Evolutionary conservation across 2,113 vertebrate species (phyloP).

Genomic region (Pluvialis apricaria): DNA sequence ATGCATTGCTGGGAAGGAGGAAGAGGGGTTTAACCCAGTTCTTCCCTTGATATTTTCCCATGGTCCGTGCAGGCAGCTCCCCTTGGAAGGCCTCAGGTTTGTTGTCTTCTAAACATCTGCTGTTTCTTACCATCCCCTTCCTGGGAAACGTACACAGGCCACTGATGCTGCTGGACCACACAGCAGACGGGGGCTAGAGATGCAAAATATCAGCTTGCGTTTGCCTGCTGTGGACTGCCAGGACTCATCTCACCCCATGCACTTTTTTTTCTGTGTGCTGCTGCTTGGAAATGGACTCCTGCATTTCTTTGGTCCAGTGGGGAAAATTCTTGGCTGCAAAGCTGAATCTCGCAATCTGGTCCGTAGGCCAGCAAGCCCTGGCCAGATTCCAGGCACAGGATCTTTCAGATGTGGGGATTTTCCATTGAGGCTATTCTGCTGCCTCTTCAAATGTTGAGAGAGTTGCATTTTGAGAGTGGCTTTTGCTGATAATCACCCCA

Average conservation of each 20-base stretch:
- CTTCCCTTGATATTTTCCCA: neutral
- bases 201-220: neutral
- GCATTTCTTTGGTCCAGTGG: conserved; percentile 12
- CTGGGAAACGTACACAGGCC: neutral
- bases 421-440: neutral
- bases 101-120: neutral
- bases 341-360: neutral
- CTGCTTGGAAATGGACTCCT: neutral
- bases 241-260: neutral
- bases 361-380: neutral
- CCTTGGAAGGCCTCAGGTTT: neutral
- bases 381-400: neutral
- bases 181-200: neutral
- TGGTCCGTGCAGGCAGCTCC: neutral
- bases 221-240: neutral
- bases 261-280: neutral
- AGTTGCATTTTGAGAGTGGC: neutral
- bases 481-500: neutral
- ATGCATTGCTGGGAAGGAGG: fast-evolving
- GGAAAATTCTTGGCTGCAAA: conserved; percentile 29
- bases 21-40: neutral
- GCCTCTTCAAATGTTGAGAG: neutral
- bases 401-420: neutral
- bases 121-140: neutral
- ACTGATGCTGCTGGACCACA: neutral